Evolutionary conservation across 2,113 vertebrate species (phyloP).

Genomic region (Patagioenas fasciata): DNA sequence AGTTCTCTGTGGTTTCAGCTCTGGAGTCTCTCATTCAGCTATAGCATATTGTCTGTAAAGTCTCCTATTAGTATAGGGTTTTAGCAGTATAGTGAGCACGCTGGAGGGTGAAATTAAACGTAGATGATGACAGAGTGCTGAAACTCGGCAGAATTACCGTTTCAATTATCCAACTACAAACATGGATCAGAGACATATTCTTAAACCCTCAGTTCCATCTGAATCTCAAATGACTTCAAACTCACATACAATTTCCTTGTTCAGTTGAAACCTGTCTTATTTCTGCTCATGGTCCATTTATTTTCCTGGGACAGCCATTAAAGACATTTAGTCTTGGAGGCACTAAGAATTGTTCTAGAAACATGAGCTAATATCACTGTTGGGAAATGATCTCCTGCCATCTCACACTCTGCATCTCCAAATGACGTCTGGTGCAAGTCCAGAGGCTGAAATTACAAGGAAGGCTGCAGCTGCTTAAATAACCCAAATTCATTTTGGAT

Average conservation of each 20-base stretch:
- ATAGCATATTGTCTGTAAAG: not conserved
- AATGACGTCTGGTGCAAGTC: conserved; percentile 33
- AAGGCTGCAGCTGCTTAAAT: conserved; percentile 21
- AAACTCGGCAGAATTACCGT: conserved; percentile 64
- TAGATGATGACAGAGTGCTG: conserved; percentile 45
- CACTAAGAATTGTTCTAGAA: conserved; percentile 43
- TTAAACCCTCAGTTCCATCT: not conserved
- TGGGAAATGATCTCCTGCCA: conserved; percentile 51
- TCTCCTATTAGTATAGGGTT: conserved; percentile 35
- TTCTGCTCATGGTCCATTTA: conserved; percentile 48
- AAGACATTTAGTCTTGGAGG: not conserved
- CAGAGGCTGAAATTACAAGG: conserved; percentile 60
- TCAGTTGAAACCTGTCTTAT: conserved; percentile 54
- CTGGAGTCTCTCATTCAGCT: not conserved
- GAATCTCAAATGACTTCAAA: conserved; percentile 49
- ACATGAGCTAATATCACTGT: conserved; percentile 12
- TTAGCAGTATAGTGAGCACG: not conserved
- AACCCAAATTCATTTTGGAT: conserved; percentile 32
- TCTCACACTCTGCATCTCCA: conserved; percentile 1
- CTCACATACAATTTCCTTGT: conserved; percentile 45
- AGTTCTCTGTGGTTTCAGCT: not conserved
- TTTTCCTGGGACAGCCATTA: conserved; percentile 47
- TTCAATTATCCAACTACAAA: conserved; percentile 49
- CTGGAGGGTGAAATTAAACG: conserved; percentile 52
- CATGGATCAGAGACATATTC: conserved; percentile 39